Evolutionary conservation across 2,113 vertebrate species (phyloP).

Genomic region (Bubo bubo): DNA sequence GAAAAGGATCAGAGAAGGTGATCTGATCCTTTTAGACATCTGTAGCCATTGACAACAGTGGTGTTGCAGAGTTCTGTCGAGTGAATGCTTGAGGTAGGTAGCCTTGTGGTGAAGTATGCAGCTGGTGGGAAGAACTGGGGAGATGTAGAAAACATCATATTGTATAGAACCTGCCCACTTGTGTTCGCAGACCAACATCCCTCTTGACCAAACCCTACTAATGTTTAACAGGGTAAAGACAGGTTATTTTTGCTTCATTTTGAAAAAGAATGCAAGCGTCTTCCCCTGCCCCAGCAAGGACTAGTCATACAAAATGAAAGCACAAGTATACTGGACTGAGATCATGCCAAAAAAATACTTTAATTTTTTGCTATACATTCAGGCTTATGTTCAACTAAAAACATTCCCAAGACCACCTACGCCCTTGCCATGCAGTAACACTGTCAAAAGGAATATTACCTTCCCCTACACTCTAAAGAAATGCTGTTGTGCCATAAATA

Average conservation of each 20-base stretch:
- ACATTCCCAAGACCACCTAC: background rate
- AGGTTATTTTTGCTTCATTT: background rate
- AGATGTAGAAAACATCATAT: background rate
- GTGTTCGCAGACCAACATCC: background rate
- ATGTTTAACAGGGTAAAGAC: background rate
- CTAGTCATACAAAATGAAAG: background rate
- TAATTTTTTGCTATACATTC: background rate
- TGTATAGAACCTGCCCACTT: background rate
- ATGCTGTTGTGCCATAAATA: background rate
- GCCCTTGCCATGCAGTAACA: background rate
- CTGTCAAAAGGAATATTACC: background rate
- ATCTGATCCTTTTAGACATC: background rate
- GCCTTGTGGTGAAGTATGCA: background rate
- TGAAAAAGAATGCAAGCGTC: background rate
- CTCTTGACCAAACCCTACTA: background rate
- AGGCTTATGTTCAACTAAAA: background rate
- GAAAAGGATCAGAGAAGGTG: background rate
- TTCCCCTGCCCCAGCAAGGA: background rate
- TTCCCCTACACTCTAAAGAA: background rate
- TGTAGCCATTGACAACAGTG: background rate
- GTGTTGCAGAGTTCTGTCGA: background rate
- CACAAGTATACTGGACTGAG: background rate
- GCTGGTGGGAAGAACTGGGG: background rate
- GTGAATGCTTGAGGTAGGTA: background rate
- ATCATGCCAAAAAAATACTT: background rate